Percentiles rank a stretch among this genome's conserved stretches.
Conservation (phyloP, 2,797 vertebrate species). For the Brachyalestes nurse region DNA sequence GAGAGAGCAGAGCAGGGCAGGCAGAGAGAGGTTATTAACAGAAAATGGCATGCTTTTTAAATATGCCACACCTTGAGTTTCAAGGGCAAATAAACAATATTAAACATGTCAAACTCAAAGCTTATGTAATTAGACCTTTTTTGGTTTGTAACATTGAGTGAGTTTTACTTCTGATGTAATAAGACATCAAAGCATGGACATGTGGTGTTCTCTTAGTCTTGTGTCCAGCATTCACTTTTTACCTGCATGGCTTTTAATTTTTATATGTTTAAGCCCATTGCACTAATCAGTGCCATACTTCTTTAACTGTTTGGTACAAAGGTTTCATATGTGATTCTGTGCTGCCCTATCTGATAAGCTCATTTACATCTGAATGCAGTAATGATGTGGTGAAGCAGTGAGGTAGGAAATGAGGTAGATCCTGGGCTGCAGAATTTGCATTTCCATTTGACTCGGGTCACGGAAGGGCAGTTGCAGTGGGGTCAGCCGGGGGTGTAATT, state of each 20-base stretch:
- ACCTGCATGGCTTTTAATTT: background rate
- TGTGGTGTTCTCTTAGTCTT: background rate
- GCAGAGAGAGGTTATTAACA: constrained; percentile 4
- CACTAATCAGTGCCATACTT: background rate
- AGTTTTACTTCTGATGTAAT: background rate
- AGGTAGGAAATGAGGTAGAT: constrained; percentile 42
- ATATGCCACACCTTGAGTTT: background rate
- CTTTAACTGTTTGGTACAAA: background rate
- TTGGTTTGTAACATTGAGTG: background rate
- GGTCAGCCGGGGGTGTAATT: constrained; percentile 7
- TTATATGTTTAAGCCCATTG: background rate
- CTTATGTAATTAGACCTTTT: background rate
- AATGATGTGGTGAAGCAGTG: constrained; percentile 18
- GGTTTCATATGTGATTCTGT: background rate
- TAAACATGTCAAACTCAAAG: background rate
- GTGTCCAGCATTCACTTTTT: too few species aligned
- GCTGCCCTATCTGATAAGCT: background rate
- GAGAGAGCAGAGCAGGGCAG: background rate
- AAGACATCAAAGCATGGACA: background rate
- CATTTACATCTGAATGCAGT: constrained; percentile 20
- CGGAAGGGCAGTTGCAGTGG: constrained; percentile 20
- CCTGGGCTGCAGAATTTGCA: constrained; percentile 25
- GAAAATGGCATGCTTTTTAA: constrained; percentile 13
- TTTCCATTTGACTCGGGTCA: constrained; percentile 26
- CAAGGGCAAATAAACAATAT: background rate